Conservation (phyloP, 2,113 vertebrate species). For the Uropsilus gracilis region DNA sequence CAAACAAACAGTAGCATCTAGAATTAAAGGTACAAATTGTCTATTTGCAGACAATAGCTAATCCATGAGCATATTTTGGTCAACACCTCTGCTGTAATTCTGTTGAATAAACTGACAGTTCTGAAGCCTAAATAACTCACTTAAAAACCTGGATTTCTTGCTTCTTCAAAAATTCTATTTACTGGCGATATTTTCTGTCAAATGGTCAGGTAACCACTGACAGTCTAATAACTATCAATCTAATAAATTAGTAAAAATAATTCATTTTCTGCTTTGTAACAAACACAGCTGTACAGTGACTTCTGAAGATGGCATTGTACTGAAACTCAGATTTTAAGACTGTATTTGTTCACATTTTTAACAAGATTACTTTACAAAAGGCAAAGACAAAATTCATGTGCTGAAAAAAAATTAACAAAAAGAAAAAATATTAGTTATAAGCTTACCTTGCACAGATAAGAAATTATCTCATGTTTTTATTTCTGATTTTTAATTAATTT, state of each 20-base stretch:
- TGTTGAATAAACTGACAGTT: background rate
- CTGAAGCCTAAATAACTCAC: background rate
- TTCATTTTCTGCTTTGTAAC: too few species aligned
- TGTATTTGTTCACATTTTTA: too few species aligned
- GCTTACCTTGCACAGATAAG: background rate
- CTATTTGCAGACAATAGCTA: background rate
- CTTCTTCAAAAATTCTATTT: background rate
- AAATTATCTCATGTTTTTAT: background rate
- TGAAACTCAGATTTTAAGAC: too few species aligned
- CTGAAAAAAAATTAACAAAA: background rate
- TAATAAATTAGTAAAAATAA: too few species aligned
- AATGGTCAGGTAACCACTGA: too few species aligned
- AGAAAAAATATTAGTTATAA: background rate
- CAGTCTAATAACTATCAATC: too few species aligned
- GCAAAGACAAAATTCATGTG: background rate
- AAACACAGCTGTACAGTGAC: too few species aligned
- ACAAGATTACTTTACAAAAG: background rate
- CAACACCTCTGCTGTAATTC: background rate
- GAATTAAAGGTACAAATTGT: background rate
- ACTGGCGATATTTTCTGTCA: background rate
- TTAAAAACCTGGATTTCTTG: background rate
- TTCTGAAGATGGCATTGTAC: too few species aligned
- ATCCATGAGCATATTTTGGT: background rate
- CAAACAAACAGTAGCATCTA: background rate
- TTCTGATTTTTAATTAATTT: slow-evolving; percentile 23